These are phyloP conservation scores for Prionchulus punctatus DNA, from an alignment of 2,888 invertebrate genomes.

Conservation along the genomic window DNA sequence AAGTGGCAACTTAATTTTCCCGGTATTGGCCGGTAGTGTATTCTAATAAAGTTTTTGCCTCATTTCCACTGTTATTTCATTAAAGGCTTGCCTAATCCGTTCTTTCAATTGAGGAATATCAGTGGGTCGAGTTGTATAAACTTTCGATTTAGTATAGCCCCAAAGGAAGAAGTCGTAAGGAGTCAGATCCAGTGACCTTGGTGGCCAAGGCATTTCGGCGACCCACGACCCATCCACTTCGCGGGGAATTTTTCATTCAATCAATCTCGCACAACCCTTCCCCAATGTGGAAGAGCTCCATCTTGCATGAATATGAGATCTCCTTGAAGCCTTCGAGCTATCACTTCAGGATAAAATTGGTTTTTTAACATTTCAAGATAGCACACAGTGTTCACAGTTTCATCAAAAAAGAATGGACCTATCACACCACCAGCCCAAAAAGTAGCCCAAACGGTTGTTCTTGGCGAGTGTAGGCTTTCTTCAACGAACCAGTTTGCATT, in stretches of 20 bases:
- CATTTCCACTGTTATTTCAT: slow-evolving; percentile 1
- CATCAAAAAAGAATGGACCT: slow-evolving; percentile 4
- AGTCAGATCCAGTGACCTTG: no score
- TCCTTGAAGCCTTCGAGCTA: no score
- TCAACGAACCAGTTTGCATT: not conserved
- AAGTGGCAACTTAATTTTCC: no score
- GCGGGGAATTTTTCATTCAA: slow-evolving; percentile 15
- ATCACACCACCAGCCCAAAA: not conserved
- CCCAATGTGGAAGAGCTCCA: slow-evolving; percentile 17
- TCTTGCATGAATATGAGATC: slow-evolving; percentile 16
- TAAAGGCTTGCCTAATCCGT: slow-evolving; percentile 1
- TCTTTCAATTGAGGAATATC: not conserved
- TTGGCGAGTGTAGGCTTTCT: slow-evolving; percentile 1
- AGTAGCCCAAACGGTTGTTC: not conserved
- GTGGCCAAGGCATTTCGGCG: no score
- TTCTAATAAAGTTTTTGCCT: not conserved
- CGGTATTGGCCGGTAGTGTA: no score
- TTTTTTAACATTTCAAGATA: slow-evolving; percentile 13
- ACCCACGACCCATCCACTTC: slow-evolving; percentile 15
- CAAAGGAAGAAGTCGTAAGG: slow-evolving; percentile 10
- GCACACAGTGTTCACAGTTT: slow-evolving; percentile 1
- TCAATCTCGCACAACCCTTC: slow-evolving; percentile 8
- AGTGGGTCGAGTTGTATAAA: slow-evolving; percentile 1
- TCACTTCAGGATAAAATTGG: slow-evolving; percentile 10
- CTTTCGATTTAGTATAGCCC: slow-evolving; percentile 2